Base-by-base conservation (phyloP, 2,797 vertebrate species). In the Coreius guichenoti region DNA sequence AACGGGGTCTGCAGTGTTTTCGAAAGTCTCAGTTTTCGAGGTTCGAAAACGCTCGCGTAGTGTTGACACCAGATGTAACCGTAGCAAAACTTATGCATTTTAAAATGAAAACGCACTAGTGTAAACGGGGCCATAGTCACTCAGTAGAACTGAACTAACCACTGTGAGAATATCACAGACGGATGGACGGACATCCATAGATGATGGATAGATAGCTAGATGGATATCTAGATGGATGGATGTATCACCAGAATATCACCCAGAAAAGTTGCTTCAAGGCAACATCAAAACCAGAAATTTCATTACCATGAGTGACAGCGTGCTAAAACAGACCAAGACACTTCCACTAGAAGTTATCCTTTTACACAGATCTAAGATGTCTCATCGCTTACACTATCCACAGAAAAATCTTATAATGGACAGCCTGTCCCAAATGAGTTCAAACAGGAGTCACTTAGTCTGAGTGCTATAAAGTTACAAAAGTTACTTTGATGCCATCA, bases 181-280 rank as follows among this genome's bases (percentile, higher is more conserved):
- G 9, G 39, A 36, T 4, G 4, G 33, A 43, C 2, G 39, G 9
- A 43, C 9, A 43, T 43, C 8, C 39, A 43, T 43, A 11, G 39
- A 43, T 9, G 8, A 43, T 43, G 39, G 39, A 43, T 43, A 11
- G 39, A 43, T 43, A 43, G 39, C 8, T 43, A 11, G 39, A 43
- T 43, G 36, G 7, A 39, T 39, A 39, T 5, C 36, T 39, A 39
- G 36, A 39, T 39, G 39, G 39, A 43, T 43, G 39, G 39, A 43
- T 43, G 39, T 8, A 0, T 11, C 39, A 43, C 39, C 39, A 43
- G 39, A 43, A 67, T 26, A 39, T 45, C 54, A 29, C 1, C 12
- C 4, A 74, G 84, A 67, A 88, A 85, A 87, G 49, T 56, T 86
- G 45, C 78, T 86, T 85, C 70, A 31, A 82, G 68, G 61, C 23